Conservation (phyloP, 2,113 vertebrate species). For the Scortum barcoo region DNA sequence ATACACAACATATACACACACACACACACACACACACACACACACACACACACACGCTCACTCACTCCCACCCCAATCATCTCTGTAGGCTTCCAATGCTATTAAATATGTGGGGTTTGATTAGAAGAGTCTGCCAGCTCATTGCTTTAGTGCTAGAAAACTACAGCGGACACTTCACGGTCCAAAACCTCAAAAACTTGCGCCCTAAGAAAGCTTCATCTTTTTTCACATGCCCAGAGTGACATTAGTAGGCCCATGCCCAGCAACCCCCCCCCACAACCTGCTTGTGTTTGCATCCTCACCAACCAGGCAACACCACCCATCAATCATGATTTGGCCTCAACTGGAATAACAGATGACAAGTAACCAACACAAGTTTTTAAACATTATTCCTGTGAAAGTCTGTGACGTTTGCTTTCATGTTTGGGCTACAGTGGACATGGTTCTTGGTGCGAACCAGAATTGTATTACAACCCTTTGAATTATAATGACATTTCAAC, state of each 20-base stretch:
- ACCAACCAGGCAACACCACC: constrained; percentile 18
- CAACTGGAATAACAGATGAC: neutral
- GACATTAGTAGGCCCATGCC: constrained; percentile 7
- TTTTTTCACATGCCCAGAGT: neutral
- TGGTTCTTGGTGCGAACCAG: neutral
- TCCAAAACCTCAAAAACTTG: constrained; percentile 54
- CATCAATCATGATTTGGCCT: constrained; percentile 18
- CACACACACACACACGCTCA: neutral
- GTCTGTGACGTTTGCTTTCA: neutral
- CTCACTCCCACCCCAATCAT: neutral
- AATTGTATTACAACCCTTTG: neutral
- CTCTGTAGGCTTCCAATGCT: constrained; percentile 13
- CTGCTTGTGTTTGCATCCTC: constrained; percentile 38
- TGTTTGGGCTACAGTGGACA: neutral
- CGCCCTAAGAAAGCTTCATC: constrained; percentile 11
- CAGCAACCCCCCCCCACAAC: neutral
- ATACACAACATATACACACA: too few relatives aligned
- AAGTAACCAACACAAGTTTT: neutral
- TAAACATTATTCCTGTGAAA: neutral
- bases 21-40: neutral
- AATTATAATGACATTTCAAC: constrained; percentile 8
- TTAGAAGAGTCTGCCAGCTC: constrained; percentile 19
- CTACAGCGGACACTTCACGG: constrained; percentile 18
- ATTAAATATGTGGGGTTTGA: constrained; percentile 22
- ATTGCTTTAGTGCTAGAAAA: constrained; percentile 37